Evolutionary conservation across 1,140 invertebrate species (phyloP).

Genomic region (Cryptotermes secundus): DNA sequence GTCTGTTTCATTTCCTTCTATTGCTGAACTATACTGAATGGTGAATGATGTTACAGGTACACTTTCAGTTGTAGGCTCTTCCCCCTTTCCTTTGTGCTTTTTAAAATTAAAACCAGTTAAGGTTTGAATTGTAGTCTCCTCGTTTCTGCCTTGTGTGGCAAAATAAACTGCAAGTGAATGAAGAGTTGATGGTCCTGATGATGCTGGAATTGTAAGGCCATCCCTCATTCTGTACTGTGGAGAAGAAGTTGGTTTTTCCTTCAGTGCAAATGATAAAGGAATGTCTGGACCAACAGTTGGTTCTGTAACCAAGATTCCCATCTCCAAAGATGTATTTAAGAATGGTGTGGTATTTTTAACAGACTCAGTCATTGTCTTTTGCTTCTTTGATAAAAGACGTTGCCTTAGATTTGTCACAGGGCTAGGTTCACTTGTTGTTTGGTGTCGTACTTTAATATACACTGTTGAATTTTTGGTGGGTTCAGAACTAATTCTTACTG

Average conservation of each 20-base stretch:
- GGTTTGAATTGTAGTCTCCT: not conserved
- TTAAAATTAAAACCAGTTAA: not conserved
- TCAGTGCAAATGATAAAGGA: not conserved
- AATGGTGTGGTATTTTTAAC: not conserved
- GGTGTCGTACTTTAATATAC: not conserved
- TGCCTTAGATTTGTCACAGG: not conserved
- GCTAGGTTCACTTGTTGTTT: not conserved
- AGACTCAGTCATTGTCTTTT: not conserved
- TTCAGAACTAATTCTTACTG: not conserved
- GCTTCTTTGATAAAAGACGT: not conserved
- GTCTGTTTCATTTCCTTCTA: constrained; percentile 1
- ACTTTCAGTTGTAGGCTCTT: not conserved
- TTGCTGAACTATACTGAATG: not conserved
- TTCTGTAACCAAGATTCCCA: not conserved
- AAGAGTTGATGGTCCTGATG: constrained; percentile 70
- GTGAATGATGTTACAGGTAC: not conserved
- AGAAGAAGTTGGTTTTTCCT: not conserved
- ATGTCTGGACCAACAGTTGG: not conserved
- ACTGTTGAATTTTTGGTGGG: not conserved
- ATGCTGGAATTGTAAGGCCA: constrained; percentile 40
- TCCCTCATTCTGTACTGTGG: constrained; percentile 1
- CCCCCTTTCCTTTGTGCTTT: not conserved
- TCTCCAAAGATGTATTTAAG: not conserved
- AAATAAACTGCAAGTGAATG: constrained; percentile 77
- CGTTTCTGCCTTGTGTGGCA: constrained; percentile 53